phyloP scores from a whole-genome alignment of 37 sponge, comb jelly and placozoan genomes.

The Diacarnus erythraeanus region DNA sequence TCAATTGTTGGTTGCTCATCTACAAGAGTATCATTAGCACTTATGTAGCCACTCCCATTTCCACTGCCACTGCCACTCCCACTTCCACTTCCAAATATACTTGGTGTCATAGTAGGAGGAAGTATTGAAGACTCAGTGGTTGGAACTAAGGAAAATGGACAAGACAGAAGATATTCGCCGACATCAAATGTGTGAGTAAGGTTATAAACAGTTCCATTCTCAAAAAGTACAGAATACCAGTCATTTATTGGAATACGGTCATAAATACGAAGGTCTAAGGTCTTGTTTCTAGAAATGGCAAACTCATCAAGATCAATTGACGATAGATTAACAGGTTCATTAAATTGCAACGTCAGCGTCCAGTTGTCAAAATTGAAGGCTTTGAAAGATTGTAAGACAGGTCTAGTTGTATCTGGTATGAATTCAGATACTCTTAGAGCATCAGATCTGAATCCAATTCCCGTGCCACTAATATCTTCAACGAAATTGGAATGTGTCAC shows the following conservation, averaged over 20 bases:
- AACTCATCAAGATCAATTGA: conserved; percentile 54
- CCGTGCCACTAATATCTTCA: conserved; percentile 57
- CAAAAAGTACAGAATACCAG: conserved; percentile 31
- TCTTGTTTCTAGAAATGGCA: conserved; percentile 47
- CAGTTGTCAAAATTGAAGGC: conserved; percentile 75
- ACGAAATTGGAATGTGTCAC: conserved; percentile 52
- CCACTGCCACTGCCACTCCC: conserved; percentile 28
- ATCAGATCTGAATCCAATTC: conserved; percentile 25
- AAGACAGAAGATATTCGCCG: conserved; percentile 52
- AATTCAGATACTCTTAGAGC: conserved; percentile 46
- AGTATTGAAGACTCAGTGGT: background rate
- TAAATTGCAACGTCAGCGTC: conserved; percentile 69
- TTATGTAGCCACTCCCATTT: conserved; percentile 11
- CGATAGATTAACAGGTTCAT: conserved; percentile 74
- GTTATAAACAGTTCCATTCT: conserved; percentile 64
- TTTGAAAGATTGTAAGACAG: conserved; percentile 51
- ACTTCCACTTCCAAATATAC: background rate
- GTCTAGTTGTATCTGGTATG: conserved; percentile 62
- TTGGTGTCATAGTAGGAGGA: background rate
- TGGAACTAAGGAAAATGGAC: conserved; percentile 26
- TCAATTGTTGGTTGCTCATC: background rate
- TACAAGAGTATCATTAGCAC: background rate
- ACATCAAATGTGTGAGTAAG: conserved; percentile 31
- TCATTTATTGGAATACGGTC: conserved; percentile 52
- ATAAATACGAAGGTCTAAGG: conserved; percentile 48